These are phyloP conservation scores for Eumerus sabulonum DNA, from an alignment of 2,888 invertebrate genomes.

Conservation along the genomic window DNA sequence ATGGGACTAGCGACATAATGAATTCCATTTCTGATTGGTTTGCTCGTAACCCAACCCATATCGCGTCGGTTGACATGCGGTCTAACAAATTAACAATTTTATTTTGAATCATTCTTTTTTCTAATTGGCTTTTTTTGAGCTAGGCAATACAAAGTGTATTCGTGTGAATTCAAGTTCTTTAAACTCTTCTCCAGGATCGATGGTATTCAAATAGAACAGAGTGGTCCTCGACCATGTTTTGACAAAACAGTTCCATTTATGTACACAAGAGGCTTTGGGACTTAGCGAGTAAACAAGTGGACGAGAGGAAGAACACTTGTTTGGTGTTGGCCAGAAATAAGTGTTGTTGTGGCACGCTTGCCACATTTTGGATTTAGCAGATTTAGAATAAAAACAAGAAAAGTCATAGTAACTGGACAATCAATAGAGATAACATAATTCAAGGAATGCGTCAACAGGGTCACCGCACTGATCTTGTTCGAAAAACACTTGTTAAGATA, in stretches of 20 bases:
- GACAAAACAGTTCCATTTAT: slow-evolving; percentile 33
- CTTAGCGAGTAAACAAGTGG: slow-evolving; percentile 2
- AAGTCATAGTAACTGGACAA: too few species aligned
- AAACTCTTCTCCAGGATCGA: slow-evolving; percentile 26
- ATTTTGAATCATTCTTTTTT: not conserved
- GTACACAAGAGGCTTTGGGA: slow-evolving; percentile 9
- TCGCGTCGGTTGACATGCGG: not conserved
- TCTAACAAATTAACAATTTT: slow-evolving; percentile 22
- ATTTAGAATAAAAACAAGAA: slow-evolving; percentile 28
- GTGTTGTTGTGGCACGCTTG: slow-evolving; percentile 43
- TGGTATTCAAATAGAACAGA: slow-evolving; percentile 39
- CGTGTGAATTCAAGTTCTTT: slow-evolving; percentile 26
- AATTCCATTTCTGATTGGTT: slow-evolving; percentile 23
- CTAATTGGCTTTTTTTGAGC: too few species aligned
- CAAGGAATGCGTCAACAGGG: too few species aligned
- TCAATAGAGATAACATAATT: too few species aligned
- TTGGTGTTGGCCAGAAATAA: slow-evolving; percentile 19
- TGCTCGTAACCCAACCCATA: not conserved
- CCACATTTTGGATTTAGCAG: slow-evolving; percentile 28
- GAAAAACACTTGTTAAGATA: too few species aligned
- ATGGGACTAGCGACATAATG: not conserved
- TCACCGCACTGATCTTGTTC: too few species aligned
- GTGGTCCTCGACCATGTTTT: slow-evolving; percentile 36
- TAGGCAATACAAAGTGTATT: not conserved
- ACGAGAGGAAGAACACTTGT: slow-evolving; percentile 25